Conservation (phyloP, 2,888 invertebrate genomes). For the Acanthosepion lycidas region DNA sequence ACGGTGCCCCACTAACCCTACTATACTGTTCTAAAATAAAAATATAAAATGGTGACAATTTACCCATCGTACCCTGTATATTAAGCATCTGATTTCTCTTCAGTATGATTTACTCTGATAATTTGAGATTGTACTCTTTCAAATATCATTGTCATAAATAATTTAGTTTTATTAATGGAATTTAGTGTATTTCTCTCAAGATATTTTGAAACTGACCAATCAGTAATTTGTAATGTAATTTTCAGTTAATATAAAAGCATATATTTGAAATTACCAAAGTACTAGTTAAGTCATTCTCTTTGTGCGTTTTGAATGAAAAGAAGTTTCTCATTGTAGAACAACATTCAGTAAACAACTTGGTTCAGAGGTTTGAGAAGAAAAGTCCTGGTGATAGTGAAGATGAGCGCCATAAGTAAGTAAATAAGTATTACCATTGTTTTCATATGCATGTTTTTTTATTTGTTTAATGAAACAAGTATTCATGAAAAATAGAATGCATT, state of each 20-base stretch:
- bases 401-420: conserved; percentile 47
- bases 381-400: conserved; percentile 51
- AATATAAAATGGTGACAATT: too few relatives aligned
- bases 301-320: background rate
- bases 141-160: background rate
- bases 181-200: background rate
- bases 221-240: background rate
- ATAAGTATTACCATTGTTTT: background rate
- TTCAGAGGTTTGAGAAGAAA: conserved; percentile 54
- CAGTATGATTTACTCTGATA: background rate
- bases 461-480: conserved; percentile 55
- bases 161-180: background rate
- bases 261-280: background rate
- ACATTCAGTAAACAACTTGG: conserved; percentile 57
- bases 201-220: background rate
- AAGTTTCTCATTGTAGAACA: conserved; percentile 42
- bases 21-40: too few relatives aligned
- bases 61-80: too few relatives aligned
- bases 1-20: too few relatives aligned
- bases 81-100: background rate
- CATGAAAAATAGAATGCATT: too few relatives aligned
- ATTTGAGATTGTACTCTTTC: background rate
- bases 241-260: background rate
- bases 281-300: background rate
- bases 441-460: background rate